These are phyloP conservation scores for Lagria hirta DNA, from an alignment of 2,888 invertebrate genomes.

Conservation along the genomic window DNA sequence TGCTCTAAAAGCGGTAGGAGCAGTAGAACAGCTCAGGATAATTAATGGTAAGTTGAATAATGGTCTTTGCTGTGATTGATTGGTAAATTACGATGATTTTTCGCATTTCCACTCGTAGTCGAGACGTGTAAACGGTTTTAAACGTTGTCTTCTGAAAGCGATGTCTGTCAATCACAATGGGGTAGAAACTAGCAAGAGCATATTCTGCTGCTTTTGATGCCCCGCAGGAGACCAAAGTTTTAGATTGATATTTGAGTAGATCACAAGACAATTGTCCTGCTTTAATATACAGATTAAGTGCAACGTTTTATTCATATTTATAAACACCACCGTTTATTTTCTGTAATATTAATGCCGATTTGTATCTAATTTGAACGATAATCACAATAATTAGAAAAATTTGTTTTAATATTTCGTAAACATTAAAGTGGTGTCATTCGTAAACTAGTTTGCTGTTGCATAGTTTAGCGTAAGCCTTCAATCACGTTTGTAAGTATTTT, in stretches of 20 bases:
- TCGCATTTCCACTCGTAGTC: slow-evolving; percentile 14
- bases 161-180: slow-evolving; percentile 24
- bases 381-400: no score
- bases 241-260: slow-evolving; percentile 47
- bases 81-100: slow-evolving; percentile 22
- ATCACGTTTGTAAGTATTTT: no score
- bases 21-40: slow-evolving; percentile 75
- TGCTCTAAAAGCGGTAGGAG: slow-evolving; percentile 75
- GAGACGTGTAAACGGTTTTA: slow-evolving; percentile 20
- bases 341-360: no score
- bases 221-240: slow-evolving; percentile 43
- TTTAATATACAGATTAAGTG: slow-evolving; percentile 33
- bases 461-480: no score
- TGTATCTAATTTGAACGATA: no score
- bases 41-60: slow-evolving; percentile 67
- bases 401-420: no score
- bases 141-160: slow-evolving; percentile 12
- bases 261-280: slow-evolving; percentile 48
- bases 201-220: slow-evolving; percentile 30
- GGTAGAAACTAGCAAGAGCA: slow-evolving; percentile 10
- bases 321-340: no score
- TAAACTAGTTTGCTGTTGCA: no score
- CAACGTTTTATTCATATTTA: slow-evolving; percentile 1
- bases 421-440: no score
- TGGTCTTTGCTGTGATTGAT: slow-evolving; percentile 23